Percentiles rank a stretch among this genome's conserved stretches.
These are phyloP conservation scores for Leptodactylus fallax DNA, from an alignment of 2,797 vertebrate species.

Conservation along the genomic window DNA sequence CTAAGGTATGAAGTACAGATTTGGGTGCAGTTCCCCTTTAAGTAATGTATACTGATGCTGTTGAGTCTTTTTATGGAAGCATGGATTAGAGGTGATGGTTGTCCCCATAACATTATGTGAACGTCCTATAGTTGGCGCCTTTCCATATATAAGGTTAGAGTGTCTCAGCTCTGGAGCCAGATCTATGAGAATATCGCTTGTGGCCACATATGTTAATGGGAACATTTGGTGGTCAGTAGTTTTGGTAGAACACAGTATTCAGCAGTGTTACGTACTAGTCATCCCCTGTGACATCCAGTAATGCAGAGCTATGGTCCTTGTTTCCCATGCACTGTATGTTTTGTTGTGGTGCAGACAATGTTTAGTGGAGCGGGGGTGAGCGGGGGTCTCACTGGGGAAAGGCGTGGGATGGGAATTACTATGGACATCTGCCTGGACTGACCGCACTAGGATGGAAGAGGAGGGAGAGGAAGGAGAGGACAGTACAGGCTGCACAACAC, in stretches of 20 bases:
- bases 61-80: neutral
- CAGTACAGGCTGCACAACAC: neutral
- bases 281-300: conserved; percentile 47
- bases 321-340: conserved; percentile 58
- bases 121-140: neutral
- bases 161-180: neutral
- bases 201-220: conserved; percentile 3
- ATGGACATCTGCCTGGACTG: conserved; percentile 48
- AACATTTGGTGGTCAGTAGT: conserved; percentile 32
- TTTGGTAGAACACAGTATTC: conserved; percentile 17
- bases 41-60: neutral
- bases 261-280: neutral
- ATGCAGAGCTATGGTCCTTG: neutral
- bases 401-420: conserved; percentile 56
- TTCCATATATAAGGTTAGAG: neutral
- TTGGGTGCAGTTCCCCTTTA: neutral
- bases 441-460: neutral
- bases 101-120: no score
- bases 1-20: neutral
- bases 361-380: neutral
- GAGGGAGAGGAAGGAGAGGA: neutral
- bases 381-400: conserved; percentile 35
- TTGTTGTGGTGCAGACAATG: conserved; percentile 48
- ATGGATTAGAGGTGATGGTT: neutral
- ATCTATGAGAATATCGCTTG: conserved; percentile 4